These are phyloP conservation scores for Nipponia nippon DNA, from an alignment of 2,113 vertebrate species.

Conservation along the genomic window DNA sequence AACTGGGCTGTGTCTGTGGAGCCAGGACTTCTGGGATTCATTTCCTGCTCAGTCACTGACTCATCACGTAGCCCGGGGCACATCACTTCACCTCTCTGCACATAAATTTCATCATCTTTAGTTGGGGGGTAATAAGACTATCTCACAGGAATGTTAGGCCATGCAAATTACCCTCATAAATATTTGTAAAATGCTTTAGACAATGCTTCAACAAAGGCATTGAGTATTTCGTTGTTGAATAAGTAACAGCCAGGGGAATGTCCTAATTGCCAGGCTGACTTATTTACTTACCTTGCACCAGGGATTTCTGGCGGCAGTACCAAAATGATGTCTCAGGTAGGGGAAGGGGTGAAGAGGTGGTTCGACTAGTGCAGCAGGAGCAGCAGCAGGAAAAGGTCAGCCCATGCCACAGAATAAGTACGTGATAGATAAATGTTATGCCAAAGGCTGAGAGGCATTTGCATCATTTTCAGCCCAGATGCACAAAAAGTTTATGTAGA, in stretches of 20 bases:
- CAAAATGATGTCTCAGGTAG: neutral
- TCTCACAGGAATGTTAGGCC: neutral
- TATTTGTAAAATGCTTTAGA: slow-evolving; percentile 13
- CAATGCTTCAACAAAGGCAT: neutral
- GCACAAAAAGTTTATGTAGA: neutral
- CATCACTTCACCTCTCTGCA: neutral
- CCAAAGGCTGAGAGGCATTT: neutral
- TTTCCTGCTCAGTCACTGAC: slow-evolving; percentile 35
- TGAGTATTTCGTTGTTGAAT: neutral
- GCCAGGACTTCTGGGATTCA: slow-evolving; percentile 20
- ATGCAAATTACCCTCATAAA: neutral
- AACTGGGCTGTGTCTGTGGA: neutral
- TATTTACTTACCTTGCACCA: neutral
- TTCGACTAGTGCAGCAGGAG: neutral
- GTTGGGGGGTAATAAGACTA: neutral
- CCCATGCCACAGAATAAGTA: neutral
- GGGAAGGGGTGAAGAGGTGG: neutral
- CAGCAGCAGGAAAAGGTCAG: neutral
- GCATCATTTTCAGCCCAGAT: neutral
- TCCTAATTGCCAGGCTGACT: neutral
- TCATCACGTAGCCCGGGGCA: neutral
- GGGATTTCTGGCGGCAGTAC: neutral
- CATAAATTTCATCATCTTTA: neutral
- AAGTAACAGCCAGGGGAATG: slow-evolving; percentile 9
- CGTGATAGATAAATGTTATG: neutral